Percentiles rank a stretch among this genome's conserved stretches.
Evolutionary conservation across 2,113 vertebrate genomes (phyloP).

Genomic region (Tenebrosternarchus preto): DNA sequence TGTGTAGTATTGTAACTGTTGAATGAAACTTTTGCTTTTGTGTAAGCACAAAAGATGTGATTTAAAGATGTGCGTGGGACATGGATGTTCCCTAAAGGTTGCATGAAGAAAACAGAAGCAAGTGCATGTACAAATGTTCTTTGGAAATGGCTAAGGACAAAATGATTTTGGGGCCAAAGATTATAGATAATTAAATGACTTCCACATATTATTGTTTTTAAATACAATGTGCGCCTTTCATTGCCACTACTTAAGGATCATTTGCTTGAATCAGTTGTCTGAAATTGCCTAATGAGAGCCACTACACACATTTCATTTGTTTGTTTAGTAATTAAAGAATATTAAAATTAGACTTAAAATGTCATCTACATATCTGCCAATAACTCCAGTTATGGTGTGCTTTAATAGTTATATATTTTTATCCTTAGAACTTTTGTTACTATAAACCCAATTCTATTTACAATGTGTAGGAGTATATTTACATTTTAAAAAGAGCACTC

Average conservation of each 20-base stretch:
- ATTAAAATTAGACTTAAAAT: too few relatives aligned
- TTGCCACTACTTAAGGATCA: neutral
- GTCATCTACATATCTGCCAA: too few relatives aligned
- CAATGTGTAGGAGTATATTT: too few relatives aligned
- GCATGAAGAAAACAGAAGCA: conserved; percentile 6
- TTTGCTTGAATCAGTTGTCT: too few relatives aligned
- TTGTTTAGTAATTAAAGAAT: too few relatives aligned
- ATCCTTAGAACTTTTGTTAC: too few relatives aligned
- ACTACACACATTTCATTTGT: too few relatives aligned
- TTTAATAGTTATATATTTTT: too few relatives aligned
- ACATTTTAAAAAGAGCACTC: too few relatives aligned
- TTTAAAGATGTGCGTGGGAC: conserved; percentile 2
- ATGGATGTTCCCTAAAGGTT: conserved; percentile 35
- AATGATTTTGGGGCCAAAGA: neutral
- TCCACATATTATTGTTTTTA: neutral
- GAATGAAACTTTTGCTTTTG: neutral
- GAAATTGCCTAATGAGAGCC: neutral
- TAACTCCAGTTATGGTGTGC: too few relatives aligned
- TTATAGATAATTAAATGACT: neutral
- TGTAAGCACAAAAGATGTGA: too few relatives aligned
- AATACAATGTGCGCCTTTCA: neutral
- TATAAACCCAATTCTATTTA: too few relatives aligned
- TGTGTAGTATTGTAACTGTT: conserved; percentile 12
- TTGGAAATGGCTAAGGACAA: neutral
- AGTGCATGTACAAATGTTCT: conserved; percentile 38